Percentiles rank a stretch among this genome's conserved stretches.
Conservation (phyloP, 2,797 vertebrate species). For the Mormyrus proboscirostris region DNA sequence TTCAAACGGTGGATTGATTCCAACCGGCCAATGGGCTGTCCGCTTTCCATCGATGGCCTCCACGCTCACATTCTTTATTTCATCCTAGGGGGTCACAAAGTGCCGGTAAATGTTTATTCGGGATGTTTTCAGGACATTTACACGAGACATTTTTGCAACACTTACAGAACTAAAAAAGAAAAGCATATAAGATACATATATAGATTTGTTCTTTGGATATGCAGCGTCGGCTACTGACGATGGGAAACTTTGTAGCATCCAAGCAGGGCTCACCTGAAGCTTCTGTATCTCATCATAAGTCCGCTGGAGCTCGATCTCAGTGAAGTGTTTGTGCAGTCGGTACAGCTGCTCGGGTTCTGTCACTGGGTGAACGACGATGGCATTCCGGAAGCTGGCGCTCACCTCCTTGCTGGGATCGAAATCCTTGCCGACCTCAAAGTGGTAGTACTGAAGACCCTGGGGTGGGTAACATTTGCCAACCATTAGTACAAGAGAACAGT, state of each 20-base stretch:
- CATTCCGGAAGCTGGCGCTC: conserved; percentile 64
- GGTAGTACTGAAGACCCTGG: conserved; percentile 69
- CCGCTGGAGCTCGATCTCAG: conserved; percentile 83
- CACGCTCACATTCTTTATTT: conserved; percentile 87
- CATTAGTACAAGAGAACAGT: not conserved
- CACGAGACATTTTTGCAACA: not conserved
- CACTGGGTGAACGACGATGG: conserved; percentile 88
- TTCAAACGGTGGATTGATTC: conserved; percentile 81
- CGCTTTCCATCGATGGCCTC: conserved; percentile 80
- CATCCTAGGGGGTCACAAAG: conserved; percentile 58
- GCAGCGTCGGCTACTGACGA: not conserved
- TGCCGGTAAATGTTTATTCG: not conserved
- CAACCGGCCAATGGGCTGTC: conserved; percentile 77
- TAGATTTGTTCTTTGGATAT: not conserved
- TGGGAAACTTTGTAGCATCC: not conserved
- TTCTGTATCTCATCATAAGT: conserved; percentile 90
- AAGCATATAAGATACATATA: not conserved
- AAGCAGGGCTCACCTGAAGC: conserved; percentile 72
- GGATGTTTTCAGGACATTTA: not conserved
- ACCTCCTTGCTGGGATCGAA: conserved; percentile 67
- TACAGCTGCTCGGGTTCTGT: conserved; percentile 90
- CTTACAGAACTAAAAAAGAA: not conserved
- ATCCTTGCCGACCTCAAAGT: conserved; percentile 76
- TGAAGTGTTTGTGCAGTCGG: conserved; percentile 83
- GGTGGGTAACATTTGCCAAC: not conserved